Evolutionary conservation across 2,113 vertebrate species (phyloP).

Genomic region (Merops nubicus): DNA sequence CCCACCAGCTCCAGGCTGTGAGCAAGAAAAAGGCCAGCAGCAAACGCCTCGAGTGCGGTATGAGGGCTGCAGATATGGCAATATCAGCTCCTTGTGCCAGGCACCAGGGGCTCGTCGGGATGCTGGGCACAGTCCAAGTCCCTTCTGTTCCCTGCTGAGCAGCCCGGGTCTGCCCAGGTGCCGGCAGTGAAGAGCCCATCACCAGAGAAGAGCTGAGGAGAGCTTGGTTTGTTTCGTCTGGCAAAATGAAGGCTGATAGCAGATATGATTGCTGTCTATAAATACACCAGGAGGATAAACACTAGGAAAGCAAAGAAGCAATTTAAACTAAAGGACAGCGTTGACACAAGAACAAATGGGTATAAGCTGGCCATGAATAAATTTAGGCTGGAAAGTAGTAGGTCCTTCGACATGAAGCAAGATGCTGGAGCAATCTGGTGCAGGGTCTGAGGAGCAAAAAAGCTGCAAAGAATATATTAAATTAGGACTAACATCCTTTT

Average conservation of each 20-base stretch:
- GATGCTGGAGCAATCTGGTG: background rate
- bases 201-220: background rate
- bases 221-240: slow-evolving; percentile 44
- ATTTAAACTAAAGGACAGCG: slow-evolving; percentile 55
- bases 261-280: slow-evolving; percentile 57
- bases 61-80: accelerated
- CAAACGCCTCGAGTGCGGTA: accelerated
- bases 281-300: slow-evolving; percentile 59
- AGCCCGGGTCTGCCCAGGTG: background rate
- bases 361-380: slow-evolving; percentile 44
- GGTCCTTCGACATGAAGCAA: background rate
- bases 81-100: background rate
- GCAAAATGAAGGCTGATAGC: slow-evolving; percentile 41
- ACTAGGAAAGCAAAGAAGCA: slow-evolving; percentile 40
- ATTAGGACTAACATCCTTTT: slow-evolving; percentile 1
- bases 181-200: background rate
- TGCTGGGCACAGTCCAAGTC: background rate
- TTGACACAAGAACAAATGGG: slow-evolving; percentile 46
- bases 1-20: background rate
- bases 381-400: slow-evolving; percentile 40
- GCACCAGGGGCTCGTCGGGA: background rate
- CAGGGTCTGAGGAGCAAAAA: background rate
- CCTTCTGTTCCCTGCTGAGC: background rate
- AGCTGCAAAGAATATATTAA: background rate
- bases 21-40: accelerated